phyloP scores from a whole-genome alignment of 2,797 vertebrate genomes.

The Notolabrus celidotus region DNA sequence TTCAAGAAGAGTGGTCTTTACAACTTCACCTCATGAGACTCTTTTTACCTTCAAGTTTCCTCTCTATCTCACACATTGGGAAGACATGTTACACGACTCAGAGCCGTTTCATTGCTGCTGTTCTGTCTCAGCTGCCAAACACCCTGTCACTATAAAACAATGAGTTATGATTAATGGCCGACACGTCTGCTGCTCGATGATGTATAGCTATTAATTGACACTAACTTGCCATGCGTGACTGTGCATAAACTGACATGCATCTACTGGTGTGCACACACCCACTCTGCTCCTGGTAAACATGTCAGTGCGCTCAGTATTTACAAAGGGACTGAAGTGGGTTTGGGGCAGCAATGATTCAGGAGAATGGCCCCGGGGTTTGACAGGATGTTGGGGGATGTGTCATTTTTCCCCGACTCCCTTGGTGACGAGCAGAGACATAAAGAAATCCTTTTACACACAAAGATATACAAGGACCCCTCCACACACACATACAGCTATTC shows the following conservation, averaged over 20 bases:
- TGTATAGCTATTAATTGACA: conserved; percentile 73
- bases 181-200: conserved; percentile 57
- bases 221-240: conserved; percentile 62
- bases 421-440: conserved; percentile 79
- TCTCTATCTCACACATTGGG: conserved; percentile 11
- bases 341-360: conserved; percentile 78
- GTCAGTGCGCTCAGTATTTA: conserved; percentile 74
- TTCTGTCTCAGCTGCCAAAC: conserved; percentile 70
- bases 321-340: conserved; percentile 73
- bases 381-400: conserved; percentile 82
- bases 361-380: conserved; percentile 76
- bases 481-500: conserved; percentile 61
- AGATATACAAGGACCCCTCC: conserved; percentile 43
- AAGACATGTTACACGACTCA: conserved; percentile 57
- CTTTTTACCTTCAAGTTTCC: not conserved
- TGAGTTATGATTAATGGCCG: conserved; percentile 73
- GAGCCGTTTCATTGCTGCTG: conserved; percentile 61
- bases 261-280: conserved; percentile 28
- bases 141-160: conserved; percentile 71
- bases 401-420: conserved; percentile 78
- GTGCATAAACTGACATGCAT: conserved; percentile 51
- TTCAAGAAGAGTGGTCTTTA: not conserved
- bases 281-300: conserved; percentile 66
- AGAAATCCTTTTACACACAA: conserved; percentile 81
- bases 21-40: conserved; percentile 2